phyloP scores from a whole-genome alignment of 37 sponge, comb jelly and placozoan species.

The Ephydatia muelleri region DNA sequence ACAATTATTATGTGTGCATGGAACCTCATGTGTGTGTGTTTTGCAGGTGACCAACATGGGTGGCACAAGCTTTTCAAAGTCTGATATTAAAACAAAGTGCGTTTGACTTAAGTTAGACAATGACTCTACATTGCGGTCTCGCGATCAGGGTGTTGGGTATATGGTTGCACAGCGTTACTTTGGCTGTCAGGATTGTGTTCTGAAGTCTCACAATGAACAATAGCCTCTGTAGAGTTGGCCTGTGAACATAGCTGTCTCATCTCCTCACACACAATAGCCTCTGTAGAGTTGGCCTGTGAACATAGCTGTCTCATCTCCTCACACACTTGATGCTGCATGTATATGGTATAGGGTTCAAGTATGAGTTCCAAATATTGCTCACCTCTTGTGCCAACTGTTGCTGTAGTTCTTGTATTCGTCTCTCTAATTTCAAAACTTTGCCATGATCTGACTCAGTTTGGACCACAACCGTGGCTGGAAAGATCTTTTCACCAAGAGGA shows the following conservation, averaged over 20 bases:
- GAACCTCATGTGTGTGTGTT: no score
- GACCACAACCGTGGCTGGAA: not conserved
- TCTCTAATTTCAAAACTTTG: not conserved
- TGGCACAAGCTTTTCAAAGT: no score
- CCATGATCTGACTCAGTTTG: not conserved
- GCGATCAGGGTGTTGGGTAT: no score
- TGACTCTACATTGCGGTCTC: no score
- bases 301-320: not conserved
- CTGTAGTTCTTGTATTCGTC: not conserved
- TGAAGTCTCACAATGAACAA: not conserved
- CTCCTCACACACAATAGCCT: not conserved
- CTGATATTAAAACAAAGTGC: no score
- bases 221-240: not conserved
- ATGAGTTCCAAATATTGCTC: not conserved
- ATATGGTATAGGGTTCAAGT: not conserved
- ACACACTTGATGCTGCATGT: not conserved
- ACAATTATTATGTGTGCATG: no score
- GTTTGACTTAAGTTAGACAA: no score
- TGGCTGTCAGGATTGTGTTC: not conserved
- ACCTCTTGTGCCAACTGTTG: not conserved
- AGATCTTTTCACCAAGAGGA: constrained; percentile 22
- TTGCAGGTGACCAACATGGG: no score
- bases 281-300: not conserved
- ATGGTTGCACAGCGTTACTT: no score
- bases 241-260: not conserved